Conservation (phyloP, 2,888 invertebrate species). For the Ecdyonurus torrentis region DNA sequence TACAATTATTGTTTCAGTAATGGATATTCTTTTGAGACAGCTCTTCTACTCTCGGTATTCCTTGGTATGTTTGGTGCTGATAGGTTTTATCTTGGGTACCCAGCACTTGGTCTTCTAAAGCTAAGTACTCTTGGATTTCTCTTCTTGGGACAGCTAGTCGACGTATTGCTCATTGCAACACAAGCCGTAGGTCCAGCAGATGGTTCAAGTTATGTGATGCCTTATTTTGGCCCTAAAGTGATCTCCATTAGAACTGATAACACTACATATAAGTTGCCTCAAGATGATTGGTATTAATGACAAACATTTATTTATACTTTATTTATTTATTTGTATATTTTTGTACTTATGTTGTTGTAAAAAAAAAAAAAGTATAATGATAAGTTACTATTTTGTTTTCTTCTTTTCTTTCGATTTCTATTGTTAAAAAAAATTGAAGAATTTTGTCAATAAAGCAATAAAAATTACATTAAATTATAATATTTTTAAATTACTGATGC, state of each 20-base stretch:
- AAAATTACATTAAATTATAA: too few relatives aligned
- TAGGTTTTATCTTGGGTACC: conserved; percentile 96
- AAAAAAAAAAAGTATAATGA: not conserved
- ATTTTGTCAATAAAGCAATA: too few relatives aligned
- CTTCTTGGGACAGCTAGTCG: conserved; percentile 87
- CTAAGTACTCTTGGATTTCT: conserved; percentile 92
- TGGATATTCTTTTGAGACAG: conserved; percentile 84
- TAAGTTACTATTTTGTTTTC: not conserved
- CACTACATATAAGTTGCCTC: conserved; percentile 62
- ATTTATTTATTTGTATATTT: too few relatives aligned
- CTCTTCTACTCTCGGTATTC: conserved; percentile 85
- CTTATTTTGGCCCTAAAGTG: conserved; percentile 81
- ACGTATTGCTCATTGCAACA: conserved; percentile 88
- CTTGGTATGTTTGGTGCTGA: conserved; percentile 97
- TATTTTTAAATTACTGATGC: too few relatives aligned
- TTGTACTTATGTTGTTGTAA: not conserved
- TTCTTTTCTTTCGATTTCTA: too few relatives aligned
- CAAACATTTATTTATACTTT: too few relatives aligned
- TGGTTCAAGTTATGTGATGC: conserved; percentile 85
- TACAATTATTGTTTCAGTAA: conserved; percentile 49
- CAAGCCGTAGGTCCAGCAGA: conserved; percentile 90
- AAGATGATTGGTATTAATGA: conserved; percentile 58
- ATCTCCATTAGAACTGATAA: conserved; percentile 67
- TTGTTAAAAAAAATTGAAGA: too few relatives aligned
- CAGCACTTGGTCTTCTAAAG: conserved; percentile 86